Conservation (phyloP, 1,140 invertebrate genomes). For the Drosophila insularis region DNA sequence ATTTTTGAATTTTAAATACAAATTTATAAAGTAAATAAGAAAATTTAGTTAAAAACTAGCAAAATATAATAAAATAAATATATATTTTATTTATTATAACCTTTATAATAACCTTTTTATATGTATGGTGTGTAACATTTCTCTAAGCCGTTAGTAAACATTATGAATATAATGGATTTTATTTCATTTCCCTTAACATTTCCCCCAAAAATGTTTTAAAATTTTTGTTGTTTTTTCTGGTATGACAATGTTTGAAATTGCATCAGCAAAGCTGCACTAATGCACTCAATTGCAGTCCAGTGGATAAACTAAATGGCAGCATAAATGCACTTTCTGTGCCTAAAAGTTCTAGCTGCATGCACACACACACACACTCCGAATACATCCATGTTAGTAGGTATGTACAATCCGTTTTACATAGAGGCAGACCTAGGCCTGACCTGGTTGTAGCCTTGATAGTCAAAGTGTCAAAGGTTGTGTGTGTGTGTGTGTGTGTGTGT, state of each 20-base stretch:
- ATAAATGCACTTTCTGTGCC: constrained; percentile 25
- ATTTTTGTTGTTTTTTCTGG: background rate
- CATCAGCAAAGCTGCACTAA: constrained; percentile 2
- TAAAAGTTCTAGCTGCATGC: constrained; percentile 13
- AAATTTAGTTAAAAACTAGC: no score
- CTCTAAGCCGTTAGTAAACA: background rate
- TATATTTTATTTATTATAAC: no score
- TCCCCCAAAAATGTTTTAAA: background rate
- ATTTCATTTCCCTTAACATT: background rate
- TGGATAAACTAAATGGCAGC: background rate
- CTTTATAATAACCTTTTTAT: no score
- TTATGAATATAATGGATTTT: background rate
- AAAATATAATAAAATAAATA: no score
- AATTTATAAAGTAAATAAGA: no score
- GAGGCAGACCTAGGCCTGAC: constrained; percentile 4
- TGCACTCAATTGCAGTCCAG: background rate
- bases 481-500: constrained; percentile 13
- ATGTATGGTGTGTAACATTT: no score
- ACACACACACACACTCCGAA: background rate
- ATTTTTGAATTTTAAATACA: no score
- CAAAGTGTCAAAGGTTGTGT: constrained; percentile 73
- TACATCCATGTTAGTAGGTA: no score
- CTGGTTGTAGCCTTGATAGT: constrained; percentile 47
- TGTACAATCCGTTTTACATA: constrained; percentile 5
- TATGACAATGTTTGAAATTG: background rate